A percentile compares a stretch with the other conserved stretches of the same genome.
Evolutionary conservation across 2,888 invertebrate species (phyloP).

Genomic region (Polydrusus cervinus): DNA sequence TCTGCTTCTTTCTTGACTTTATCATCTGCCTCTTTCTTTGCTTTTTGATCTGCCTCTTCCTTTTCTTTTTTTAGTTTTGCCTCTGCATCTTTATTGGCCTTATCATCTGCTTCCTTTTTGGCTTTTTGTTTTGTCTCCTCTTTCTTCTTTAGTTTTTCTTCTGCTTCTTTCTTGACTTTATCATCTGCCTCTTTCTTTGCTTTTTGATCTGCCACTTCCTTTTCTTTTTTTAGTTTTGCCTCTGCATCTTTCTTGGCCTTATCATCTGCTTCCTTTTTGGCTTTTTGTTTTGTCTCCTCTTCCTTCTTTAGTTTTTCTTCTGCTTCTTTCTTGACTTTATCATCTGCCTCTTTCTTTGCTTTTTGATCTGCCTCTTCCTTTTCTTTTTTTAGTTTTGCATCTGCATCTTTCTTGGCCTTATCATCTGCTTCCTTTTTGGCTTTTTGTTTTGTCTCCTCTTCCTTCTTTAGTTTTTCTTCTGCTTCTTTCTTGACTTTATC

Average conservation of each 20-base stretch:
- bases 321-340: conserved; percentile 44
- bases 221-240: conserved; percentile 49
- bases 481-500: conserved; percentile 55
- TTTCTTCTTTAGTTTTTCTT: conserved; percentile 52
- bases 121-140: conserved; percentile 43
- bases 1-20: conserved; percentile 39
- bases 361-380: background rate
- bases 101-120: conserved; percentile 34
- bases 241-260: conserved; percentile 49
- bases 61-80: conserved; percentile 45
- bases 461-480: conserved; percentile 18
- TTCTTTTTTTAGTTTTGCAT: conserved; percentile 42
- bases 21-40: conserved; percentile 67
- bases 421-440: conserved; percentile 46
- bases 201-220: conserved; percentile 48
- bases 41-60: conserved; percentile 45
- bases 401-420: conserved; percentile 53
- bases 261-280: conserved; percentile 47
- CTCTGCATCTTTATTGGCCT: conserved; percentile 1
- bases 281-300: conserved; percentile 49
- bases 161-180: conserved; percentile 40
- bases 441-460: conserved; percentile 52
- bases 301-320: conserved; percentile 41
- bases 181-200: conserved; percentile 46
- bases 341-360: conserved; percentile 25